Evolutionary conservation across 2,797 vertebrate species (phyloP).

Genomic region (Taeniopygia guttata): DNA sequence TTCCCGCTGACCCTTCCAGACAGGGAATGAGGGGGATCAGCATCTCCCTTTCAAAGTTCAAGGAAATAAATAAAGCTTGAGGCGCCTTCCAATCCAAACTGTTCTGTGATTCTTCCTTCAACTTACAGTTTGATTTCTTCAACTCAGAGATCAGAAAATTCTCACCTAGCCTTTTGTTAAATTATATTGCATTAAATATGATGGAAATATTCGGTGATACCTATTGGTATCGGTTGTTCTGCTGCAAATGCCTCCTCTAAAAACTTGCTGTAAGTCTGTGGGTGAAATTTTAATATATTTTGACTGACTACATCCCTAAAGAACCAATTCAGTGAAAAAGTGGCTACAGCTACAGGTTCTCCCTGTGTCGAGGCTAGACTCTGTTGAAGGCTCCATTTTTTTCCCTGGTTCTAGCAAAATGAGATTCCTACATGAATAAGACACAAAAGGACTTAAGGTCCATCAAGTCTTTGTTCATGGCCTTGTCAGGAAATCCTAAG

Average conservation of each 20-base stretch:
- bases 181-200: neutral
- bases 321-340: neutral
- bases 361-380: neutral
- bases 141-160: neutral
- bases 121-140: neutral
- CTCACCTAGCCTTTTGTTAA: neutral
- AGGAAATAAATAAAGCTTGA: neutral
- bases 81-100: neutral
- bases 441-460: neutral
- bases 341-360: neutral
- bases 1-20: rapidly evolving
- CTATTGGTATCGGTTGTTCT: neutral
- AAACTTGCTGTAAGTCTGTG: neutral
- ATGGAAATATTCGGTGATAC: neutral
- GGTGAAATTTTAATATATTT: neutral
- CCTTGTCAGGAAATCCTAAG: neutral
- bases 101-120: neutral
- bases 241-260: neutral
- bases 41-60: neutral
- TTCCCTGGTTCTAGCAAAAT: neutral
- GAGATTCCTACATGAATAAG: neutral
- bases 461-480: neutral
- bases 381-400: neutral
- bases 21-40: neutral
- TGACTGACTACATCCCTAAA: neutral